Evolutionary conservation across 2,888 invertebrate species (phyloP).

Genomic region (Eupithecia pulchellata): DNA sequence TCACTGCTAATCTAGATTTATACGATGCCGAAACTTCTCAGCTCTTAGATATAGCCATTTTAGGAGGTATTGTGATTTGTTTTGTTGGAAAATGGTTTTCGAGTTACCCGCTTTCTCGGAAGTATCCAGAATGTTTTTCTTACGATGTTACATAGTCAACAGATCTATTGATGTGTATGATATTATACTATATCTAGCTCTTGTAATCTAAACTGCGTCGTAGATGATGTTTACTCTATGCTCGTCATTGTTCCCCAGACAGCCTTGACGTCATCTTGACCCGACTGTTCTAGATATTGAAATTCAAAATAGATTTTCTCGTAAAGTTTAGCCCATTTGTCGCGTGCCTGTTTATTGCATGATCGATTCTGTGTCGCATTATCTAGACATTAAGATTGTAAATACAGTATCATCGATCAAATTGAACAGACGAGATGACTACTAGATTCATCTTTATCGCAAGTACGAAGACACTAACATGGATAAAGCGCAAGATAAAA

Average conservation of each 20-base stretch:
- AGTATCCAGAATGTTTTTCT: slow-evolving; percentile 4
- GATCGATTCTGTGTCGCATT: slow-evolving; percentile 40
- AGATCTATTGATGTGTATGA: background rate
- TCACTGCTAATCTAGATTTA: slow-evolving; percentile 3
- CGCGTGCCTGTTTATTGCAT: slow-evolving; percentile 37
- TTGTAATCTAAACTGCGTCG: slow-evolving; percentile 43
- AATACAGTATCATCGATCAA: slow-evolving; percentile 49
- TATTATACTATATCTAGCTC: background rate
- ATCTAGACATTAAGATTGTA: slow-evolving; percentile 42
- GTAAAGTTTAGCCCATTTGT: slow-evolving; percentile 49
- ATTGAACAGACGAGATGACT: slow-evolving; percentile 34
- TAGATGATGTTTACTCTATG: slow-evolving; percentile 46
- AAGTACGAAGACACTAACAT: background rate
- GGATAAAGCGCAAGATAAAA: background rate
- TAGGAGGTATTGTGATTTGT: slow-evolving; percentile 7
- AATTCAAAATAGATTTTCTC: slow-evolving; percentile 53
- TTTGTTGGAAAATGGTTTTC: background rate
- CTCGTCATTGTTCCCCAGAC: slow-evolving; percentile 50
- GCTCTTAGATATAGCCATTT: background rate
- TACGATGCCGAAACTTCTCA: background rate
- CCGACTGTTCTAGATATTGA: slow-evolving; percentile 55
- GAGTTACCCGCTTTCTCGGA: background rate
- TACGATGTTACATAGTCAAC: background rate
- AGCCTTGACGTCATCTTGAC: slow-evolving; percentile 59
- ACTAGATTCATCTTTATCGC: slow-evolving; percentile 7